Conservation (phyloP, 2,113 vertebrate species). For the Alexandromys fortis region DNA sequence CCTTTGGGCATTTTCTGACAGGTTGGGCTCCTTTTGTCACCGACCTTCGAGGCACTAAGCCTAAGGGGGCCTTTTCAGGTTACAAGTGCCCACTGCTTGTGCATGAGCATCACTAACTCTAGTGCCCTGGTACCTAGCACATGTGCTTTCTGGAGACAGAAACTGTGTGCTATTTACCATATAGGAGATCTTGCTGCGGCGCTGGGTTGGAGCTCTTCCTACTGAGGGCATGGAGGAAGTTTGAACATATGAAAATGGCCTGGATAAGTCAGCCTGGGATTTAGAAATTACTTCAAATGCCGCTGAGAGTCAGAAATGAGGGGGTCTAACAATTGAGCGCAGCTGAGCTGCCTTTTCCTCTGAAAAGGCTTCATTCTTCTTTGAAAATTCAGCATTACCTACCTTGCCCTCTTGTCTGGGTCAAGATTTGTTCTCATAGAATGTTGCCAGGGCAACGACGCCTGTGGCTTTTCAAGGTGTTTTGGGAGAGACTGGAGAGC, state of each 20-base stretch:
- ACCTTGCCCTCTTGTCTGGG: conserved; percentile 72
- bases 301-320: conserved; percentile 1
- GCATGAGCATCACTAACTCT: not conserved
- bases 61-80: not conserved
- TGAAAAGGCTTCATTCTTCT: conserved; percentile 45
- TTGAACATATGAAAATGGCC: not conserved
- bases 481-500: conserved; percentile 74
- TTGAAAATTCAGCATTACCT: conserved; percentile 64
- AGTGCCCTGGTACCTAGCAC: not conserved
- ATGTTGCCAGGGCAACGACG: conserved; percentile 74
- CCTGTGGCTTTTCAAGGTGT: conserved; percentile 74
- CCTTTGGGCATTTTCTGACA: not conserved
- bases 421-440: conserved; percentile 76
- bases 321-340: not conserved
- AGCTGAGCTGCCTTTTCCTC: conserved; percentile 53
- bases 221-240: not conserved
- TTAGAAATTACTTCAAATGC: conserved; percentile 42
- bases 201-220: not conserved
- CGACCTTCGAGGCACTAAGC: not conserved
- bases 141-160: not conserved
- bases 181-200: not conserved
- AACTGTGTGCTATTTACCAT: not conserved
- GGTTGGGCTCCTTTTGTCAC: not conserved
- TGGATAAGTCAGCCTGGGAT: not conserved
- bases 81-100: not conserved